These are phyloP conservation scores for Onthophagus sagittarius DNA, from an alignment of 2,888 invertebrate species.

Conservation along the genomic window DNA sequence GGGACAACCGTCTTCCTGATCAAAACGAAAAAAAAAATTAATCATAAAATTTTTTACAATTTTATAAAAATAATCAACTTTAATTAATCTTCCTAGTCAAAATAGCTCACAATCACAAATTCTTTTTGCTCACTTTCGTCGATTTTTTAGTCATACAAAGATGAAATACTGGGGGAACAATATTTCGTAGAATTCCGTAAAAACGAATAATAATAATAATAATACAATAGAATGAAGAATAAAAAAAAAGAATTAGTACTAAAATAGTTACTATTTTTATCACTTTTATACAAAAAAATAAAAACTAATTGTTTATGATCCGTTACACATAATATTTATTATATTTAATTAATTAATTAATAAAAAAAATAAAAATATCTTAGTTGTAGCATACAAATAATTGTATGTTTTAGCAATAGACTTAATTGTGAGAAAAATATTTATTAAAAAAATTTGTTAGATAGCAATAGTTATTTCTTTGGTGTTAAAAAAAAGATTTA, in stretches of 20 bases:
- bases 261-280: slow-evolving; percentile 19
- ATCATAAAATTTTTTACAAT: not conserved
- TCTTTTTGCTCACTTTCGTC: slow-evolving; percentile 21
- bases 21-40: no score
- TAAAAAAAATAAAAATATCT: not conserved
- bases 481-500: not conserved
- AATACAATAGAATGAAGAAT: not conserved
- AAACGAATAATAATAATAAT: no score
- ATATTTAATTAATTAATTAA: not conserved
- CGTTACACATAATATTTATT: not conserved
- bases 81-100: not conserved
- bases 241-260: not conserved
- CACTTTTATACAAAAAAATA: slow-evolving; percentile 15
- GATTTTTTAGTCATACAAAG: slow-evolving; percentile 18
- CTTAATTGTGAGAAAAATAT: not conserved
- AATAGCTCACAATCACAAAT: slow-evolving; percentile 13
- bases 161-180: slow-evolving; percentile 21
- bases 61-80: not conserved
- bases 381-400: not conserved
- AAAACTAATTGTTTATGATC: not conserved
- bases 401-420: not conserved
- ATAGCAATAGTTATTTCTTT: not conserved
- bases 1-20: not conserved
- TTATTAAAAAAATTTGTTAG: not conserved
- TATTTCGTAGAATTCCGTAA: slow-evolving; percentile 21